Conservation (phyloP, 2,113 vertebrate species). For the Bambusicola thoracicus region DNA sequence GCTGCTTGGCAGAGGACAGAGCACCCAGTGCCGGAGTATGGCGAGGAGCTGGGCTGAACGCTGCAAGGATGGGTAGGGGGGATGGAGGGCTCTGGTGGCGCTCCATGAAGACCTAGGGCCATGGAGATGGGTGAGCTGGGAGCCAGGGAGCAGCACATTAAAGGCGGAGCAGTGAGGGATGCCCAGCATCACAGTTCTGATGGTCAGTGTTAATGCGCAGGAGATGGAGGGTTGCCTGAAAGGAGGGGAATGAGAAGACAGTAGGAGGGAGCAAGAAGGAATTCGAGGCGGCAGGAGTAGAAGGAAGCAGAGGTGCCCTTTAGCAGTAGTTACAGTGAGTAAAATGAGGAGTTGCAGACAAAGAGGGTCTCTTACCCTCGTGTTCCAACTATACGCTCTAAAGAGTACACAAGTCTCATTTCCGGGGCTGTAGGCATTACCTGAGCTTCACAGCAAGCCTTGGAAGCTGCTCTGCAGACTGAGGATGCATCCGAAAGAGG, state of each 20-base stretch:
- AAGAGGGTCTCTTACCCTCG: neutral
- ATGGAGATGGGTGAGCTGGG: neutral
- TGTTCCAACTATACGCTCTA: fast-evolving
- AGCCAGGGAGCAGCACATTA: neutral
- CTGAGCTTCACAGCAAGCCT: neutral
- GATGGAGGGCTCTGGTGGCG: too few species aligned
- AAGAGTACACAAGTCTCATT: neutral
- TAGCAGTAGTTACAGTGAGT: neutral
- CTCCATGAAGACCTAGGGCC: neutral
- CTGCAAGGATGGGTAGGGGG: too few species aligned
- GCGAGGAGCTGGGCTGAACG: fast-evolving
- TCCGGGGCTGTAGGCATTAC: neutral
- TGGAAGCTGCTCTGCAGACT: neutral
- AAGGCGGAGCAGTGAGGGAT: neutral
- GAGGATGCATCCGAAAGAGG: neutral
- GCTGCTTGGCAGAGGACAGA: neutral
- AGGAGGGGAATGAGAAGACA: neutral
- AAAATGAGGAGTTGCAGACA: neutral
- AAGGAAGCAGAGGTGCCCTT: neutral
- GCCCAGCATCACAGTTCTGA: neutral
- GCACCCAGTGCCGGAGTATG: neutral
- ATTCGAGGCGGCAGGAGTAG: neutral
- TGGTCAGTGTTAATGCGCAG: neutral
- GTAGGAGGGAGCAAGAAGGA: neutral
- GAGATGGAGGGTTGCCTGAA: neutral